Evolutionary conservation across 2,113 vertebrate genomes (phyloP).

Genomic region (Vimba vimba): DNA sequence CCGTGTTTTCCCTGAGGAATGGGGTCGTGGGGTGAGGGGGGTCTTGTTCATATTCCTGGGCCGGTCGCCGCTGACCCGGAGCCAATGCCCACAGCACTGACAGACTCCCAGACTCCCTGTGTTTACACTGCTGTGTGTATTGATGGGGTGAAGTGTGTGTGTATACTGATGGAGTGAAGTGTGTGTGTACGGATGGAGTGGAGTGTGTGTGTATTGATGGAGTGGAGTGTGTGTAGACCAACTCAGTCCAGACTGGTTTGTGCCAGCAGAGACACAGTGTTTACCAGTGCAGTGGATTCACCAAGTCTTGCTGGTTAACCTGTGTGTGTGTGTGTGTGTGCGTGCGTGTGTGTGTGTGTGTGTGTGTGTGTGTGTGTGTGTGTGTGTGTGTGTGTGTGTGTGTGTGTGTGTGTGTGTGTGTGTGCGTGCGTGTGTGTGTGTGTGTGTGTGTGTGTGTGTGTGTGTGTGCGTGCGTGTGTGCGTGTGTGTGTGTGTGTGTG

Average conservation of each 20-base stretch:
- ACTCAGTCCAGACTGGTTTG: neutral
- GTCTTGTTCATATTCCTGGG: slow-evolving; percentile 24
- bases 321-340: too few species aligned
- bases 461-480: too few species aligned
- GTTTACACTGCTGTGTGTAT: slow-evolving; percentile 35
- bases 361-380: too few species aligned
- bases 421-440: too few species aligned
- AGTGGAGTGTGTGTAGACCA: neutral
- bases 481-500: too few species aligned
- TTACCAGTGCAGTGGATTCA: neutral
- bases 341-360: too few species aligned
- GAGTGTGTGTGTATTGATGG: slow-evolving; percentile 16
- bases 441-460: too few species aligned
- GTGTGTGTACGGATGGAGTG: slow-evolving; percentile 11
- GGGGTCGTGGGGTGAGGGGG: neutral
- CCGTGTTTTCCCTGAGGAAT: slow-evolving; percentile 22
- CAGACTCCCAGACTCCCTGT: slow-evolving; percentile 33
- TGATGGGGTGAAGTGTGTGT: neutral
- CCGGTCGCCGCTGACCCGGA: slow-evolving; percentile 27
- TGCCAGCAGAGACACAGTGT: neutral
- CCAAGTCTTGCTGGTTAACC: neutral
- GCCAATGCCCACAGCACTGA: slow-evolving; percentile 28
- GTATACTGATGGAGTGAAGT: slow-evolving; percentile 1
- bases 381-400: too few species aligned
- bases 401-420: too few species aligned